phyloP scores from a whole-genome alignment of 37 sponge, comb jelly and placozoan species.

The Halisarca cf. caerulea region DNA sequence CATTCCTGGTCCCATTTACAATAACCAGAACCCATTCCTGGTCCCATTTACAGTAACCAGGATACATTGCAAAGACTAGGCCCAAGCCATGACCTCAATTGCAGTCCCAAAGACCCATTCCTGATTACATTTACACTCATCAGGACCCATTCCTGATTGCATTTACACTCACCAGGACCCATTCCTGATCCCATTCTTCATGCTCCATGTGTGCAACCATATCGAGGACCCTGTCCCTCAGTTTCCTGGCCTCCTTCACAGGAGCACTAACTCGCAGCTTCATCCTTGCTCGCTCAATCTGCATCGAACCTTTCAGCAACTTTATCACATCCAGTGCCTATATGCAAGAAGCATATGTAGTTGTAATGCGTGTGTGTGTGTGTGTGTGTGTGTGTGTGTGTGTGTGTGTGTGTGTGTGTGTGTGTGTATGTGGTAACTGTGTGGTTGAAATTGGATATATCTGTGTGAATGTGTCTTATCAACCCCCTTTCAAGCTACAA shows the following conservation, averaged over 20 bases:
- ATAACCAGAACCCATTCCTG: too few relatives aligned
- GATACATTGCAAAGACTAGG: too few relatives aligned
- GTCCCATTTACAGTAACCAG: too few relatives aligned
- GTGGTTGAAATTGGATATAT: neutral
- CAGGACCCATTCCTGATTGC: conserved; percentile 51
- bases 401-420: conserved; percentile 25
- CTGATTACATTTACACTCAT: too few relatives aligned
- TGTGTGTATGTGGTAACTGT: neutral
- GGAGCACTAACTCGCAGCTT: conserved; percentile 70
- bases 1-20: too few relatives aligned
- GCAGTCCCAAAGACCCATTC: too few relatives aligned
- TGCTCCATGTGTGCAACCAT: conserved; percentile 57
- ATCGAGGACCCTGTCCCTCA: conserved; percentile 71
- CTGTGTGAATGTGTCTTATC: neutral
- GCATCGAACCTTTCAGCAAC: conserved; percentile 78
- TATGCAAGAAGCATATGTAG: neutral
- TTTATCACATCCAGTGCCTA: conserved; percentile 92
- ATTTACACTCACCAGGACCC: conserved; percentile 35
- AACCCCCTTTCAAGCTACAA: neutral
- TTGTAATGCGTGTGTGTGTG: conserved; percentile 1
- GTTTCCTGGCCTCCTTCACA: conserved; percentile 66
- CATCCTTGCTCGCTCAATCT: conserved; percentile 92
- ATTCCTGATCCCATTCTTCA: conserved; percentile 74
- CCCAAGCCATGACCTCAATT: too few relatives aligned
- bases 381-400: conserved; percentile 25